These are phyloP conservation scores for Xiphophorus birchmanni DNA, from an alignment of 2,797 vertebrate species.

Conservation along the genomic window DNA sequence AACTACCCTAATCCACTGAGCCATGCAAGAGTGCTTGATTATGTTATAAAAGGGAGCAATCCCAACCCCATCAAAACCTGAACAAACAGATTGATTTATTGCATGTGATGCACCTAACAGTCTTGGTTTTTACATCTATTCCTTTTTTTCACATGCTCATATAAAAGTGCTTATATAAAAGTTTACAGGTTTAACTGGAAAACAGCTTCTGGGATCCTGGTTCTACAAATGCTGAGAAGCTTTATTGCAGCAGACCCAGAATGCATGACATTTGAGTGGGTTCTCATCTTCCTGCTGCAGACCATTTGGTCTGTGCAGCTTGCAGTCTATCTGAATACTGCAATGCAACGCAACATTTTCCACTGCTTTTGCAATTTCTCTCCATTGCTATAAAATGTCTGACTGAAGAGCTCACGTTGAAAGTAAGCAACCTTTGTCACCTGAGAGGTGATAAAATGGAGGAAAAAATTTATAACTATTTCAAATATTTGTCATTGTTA, in stretches of 20 bases:
- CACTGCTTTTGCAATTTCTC: background rate
- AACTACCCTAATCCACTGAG: background rate
- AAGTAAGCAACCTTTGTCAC: background rate
- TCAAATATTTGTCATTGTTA: background rate
- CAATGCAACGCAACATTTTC: background rate
- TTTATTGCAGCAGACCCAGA: constrained; percentile 1
- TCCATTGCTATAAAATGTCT: background rate
- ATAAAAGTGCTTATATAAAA: background rate
- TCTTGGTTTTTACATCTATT: background rate
- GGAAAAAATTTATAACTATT: background rate
- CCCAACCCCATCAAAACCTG: background rate
- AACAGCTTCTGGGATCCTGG: background rate
- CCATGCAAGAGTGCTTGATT: background rate
- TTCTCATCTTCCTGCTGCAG: background rate
- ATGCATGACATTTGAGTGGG: background rate
- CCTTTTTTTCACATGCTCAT: background rate
- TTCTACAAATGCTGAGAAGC: background rate
- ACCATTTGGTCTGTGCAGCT: background rate
- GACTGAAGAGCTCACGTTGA: background rate
- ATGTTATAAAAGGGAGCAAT: background rate
- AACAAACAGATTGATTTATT: background rate
- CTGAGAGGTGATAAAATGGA: background rate
- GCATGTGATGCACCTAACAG: background rate
- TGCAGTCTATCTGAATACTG: background rate
- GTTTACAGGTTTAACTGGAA: background rate